Conservation (phyloP, 2,888 invertebrate genomes). For the Mythimna loreyi region DNA sequence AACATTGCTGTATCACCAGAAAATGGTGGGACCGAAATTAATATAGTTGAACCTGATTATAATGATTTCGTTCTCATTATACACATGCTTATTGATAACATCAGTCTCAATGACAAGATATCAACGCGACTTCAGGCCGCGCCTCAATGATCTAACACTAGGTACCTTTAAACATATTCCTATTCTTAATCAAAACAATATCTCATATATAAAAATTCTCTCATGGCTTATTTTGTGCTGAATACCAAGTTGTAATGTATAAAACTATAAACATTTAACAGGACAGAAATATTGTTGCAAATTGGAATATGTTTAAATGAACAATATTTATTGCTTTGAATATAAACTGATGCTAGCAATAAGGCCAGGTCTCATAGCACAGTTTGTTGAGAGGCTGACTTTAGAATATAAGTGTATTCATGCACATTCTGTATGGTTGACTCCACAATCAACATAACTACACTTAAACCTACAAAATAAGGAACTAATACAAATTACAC, state of each 20-base stretch:
- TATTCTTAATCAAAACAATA: slow-evolving; percentile 75
- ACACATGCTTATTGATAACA: slow-evolving; percentile 84
- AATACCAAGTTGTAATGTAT: slow-evolving; percentile 62
- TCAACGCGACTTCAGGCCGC: slow-evolving; percentile 75
- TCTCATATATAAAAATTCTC: slow-evolving; percentile 78
- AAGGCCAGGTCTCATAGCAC: slow-evolving; percentile 72
- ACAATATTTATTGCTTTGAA: slow-evolving; percentile 80
- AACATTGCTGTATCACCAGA: slow-evolving; percentile 69
- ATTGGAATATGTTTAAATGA: slow-evolving; percentile 75
- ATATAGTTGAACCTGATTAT: slow-evolving; percentile 63
- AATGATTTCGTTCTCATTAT: slow-evolving; percentile 65
- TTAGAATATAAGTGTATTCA: slow-evolving; percentile 59
- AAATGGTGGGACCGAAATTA: slow-evolving; percentile 71
- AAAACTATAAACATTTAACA: slow-evolving; percentile 62
- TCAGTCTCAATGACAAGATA: slow-evolving; percentile 86
- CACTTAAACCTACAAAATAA: slow-evolving; percentile 86
- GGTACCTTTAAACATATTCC: slow-evolving; percentile 78
- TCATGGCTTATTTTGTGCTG: slow-evolving; percentile 79
- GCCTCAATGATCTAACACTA: slow-evolving; percentile 76
- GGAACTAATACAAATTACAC: slow-evolving; percentile 89
- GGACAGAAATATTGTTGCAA: slow-evolving; percentile 68
- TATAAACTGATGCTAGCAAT: slow-evolving; percentile 86
- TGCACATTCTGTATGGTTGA: slow-evolving; percentile 67
- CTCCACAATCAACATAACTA: slow-evolving; percentile 77
- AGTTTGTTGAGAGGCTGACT: slow-evolving; percentile 67